Conservation (phyloP, 2,888 invertebrate genomes). For the Dicyrtomina minuta region DNA sequence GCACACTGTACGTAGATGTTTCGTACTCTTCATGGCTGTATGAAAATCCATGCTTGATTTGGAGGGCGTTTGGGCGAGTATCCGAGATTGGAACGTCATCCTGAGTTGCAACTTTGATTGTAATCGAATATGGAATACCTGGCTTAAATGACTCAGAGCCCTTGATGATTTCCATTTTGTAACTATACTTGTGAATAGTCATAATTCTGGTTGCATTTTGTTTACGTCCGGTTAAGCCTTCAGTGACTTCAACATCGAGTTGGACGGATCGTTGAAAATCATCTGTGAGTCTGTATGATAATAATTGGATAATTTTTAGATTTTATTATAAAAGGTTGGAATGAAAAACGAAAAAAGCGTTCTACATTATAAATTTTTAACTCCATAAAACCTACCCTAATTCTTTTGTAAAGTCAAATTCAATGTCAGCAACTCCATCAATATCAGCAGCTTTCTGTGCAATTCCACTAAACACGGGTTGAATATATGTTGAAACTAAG, state of each 20-base stretch:
- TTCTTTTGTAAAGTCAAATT: constrained; percentile 74
- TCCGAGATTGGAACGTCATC: constrained; percentile 66
- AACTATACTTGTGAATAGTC: constrained; percentile 74
- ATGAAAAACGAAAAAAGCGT: background rate
- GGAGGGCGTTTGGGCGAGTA: constrained; percentile 57
- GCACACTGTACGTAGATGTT: constrained; percentile 61
- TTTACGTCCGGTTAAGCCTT: constrained; percentile 79
- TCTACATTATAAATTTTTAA: background rate
- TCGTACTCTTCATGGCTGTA: constrained; percentile 63
- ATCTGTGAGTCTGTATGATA: constrained; percentile 71
- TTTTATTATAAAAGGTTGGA: too few species aligned
- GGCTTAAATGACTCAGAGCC: constrained; percentile 87
- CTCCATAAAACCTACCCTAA: constrained; percentile 56
- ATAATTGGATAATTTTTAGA: too few species aligned
- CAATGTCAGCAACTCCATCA: constrained; percentile 73
- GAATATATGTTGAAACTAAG: constrained; percentile 74
- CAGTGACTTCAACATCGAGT: constrained; percentile 85
- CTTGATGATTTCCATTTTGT: constrained; percentile 73
- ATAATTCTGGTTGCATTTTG: constrained; percentile 76
- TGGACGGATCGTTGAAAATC: constrained; percentile 79
- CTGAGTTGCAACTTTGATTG: constrained; percentile 72
- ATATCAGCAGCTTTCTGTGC: constrained; percentile 64
- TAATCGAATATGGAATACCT: constrained; percentile 77
- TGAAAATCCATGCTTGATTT: constrained; percentile 65
- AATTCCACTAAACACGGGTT: constrained; percentile 71